Evolutionary conservation across 2,113 vertebrate species (phyloP), one percentile per base, ranked within the genome.

Genomic region (Oxyruncus cristatus): DNA sequence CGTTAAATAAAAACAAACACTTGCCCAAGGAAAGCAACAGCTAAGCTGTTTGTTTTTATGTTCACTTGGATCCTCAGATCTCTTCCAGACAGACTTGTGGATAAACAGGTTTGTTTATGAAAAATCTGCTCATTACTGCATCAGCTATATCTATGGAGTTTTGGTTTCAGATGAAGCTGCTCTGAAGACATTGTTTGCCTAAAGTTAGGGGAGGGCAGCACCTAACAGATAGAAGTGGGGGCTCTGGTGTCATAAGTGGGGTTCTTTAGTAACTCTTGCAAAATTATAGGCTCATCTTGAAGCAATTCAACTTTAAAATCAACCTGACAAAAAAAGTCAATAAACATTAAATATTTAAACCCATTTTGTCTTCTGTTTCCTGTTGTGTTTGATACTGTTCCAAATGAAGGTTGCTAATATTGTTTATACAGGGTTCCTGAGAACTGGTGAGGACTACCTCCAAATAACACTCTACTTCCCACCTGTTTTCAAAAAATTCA

Each of bases 311-410:
- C 92, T 92, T 91, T 89, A 95, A 97, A 83, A 85, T 4, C 47
- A 91, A 59, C 65, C 6, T 12, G 9, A 73, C n/a, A 49, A 82
- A 84, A 86, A 77, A 94, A 94, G 88, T 96, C 94, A 93, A 95
- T 97, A 95, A 92, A 58, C 74, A 94, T 97, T 94, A 96, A 97
- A 94, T 89, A 96, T 95, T 92, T 70, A 96, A 85, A 95, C 26
- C 59, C 46, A 62, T 74, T 88, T 88, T 49, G 27, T 87, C 88
- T 93, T 88, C 80, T 96, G 26, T 75, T 96, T 92, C 80, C 65
- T 73, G 33, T 84, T 93, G 72, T 81, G 35, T 92, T 96, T 93
- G 93, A 94, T 63, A 13, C 5, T 65, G 22, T 88, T 93, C 82
- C 88, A 91, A 68, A 90, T 19, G 35, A 77, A 78, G 18, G 30